Evolutionary conservation across 2,113 vertebrate species (phyloP).

Genomic region (Podilymbus podiceps): DNA sequence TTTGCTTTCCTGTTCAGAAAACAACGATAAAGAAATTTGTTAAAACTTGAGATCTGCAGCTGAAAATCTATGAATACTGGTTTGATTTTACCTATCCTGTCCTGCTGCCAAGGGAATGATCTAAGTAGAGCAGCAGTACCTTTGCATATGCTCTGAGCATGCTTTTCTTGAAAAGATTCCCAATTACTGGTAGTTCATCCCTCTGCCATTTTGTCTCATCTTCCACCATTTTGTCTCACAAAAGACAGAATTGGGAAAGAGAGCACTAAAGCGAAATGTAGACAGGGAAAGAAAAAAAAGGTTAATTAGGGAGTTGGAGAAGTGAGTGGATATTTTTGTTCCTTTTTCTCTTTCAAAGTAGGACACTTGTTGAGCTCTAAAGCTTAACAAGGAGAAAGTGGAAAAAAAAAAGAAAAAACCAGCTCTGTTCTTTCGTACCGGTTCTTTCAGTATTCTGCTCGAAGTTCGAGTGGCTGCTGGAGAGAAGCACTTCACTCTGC

Average conservation of each 20-base stretch:
- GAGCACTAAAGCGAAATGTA: background rate
- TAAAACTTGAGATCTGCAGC: background rate
- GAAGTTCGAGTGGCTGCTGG: conserved; percentile 54
- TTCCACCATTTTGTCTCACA: background rate
- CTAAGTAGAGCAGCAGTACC: background rate
- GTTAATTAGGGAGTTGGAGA: background rate
- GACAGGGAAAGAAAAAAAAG: background rate
- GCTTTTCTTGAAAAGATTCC: background rate
- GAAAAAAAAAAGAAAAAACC: background rate
- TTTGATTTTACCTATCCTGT: background rate
- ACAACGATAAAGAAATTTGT: background rate
- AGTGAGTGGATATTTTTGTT: background rate
- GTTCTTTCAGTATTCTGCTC: conserved; percentile 57
- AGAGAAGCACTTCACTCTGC: conserved; percentile 54
- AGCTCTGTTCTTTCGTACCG: background rate
- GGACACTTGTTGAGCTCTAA: conserved; percentile 45
- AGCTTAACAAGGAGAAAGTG: conserved; percentile 19
- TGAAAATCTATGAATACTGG: conserved; percentile 9
- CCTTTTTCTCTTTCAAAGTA: background rate
- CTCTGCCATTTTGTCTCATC: conserved; percentile 8
- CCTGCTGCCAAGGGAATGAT: background rate
- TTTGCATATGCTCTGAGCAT: background rate
- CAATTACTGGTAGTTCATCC: background rate
- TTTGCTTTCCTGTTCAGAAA: conserved; percentile 9
- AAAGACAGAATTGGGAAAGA: background rate